Evolutionary conservation across 1,140 invertebrate genomes (phyloP).

Genomic region (Chironomus tepperi): DNA sequence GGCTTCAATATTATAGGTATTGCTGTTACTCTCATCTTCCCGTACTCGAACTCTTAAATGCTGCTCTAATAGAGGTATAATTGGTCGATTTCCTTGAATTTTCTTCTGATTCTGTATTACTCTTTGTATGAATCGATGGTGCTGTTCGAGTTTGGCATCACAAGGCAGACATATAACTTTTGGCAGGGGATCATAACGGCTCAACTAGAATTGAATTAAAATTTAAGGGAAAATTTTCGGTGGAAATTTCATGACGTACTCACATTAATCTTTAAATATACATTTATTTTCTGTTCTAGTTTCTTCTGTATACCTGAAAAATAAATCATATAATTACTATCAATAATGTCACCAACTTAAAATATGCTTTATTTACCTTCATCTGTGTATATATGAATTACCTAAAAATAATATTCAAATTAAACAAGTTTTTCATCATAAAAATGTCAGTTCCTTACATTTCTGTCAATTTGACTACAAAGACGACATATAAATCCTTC

Average conservation of each 20-base stretch:
- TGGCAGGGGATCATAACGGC: background rate
- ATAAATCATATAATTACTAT: background rate
- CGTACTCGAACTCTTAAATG: background rate
- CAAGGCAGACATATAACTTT: background rate
- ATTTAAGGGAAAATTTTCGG: background rate
- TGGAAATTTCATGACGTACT: background rate
- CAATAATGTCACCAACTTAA: too few relatives aligned
- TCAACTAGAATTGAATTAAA: background rate
- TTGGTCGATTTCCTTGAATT: slow-evolving; percentile 19
- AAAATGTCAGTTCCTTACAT: background rate
- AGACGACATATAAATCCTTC: slow-evolving; percentile 8
- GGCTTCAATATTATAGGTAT: slow-evolving; percentile 15
- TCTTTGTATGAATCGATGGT: slow-evolving; percentile 12
- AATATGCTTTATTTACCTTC: background rate
- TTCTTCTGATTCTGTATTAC: slow-evolving; percentile 16
- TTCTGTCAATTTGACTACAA: slow-evolving; percentile 2
- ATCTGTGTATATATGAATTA: background rate
- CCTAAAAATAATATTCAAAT: background rate
- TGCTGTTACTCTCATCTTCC: background rate
- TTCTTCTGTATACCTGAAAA: background rate
- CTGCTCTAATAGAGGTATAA: background rate
- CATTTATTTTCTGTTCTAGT: slow-evolving; percentile 16
- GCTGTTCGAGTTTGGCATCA: background rate
- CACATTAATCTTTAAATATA: slow-evolving; percentile 8
- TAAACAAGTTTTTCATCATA: background rate